Evolutionary conservation across 2,797 vertebrate genomes (phyloP), one percentile per base, ranked within the genome.

Genomic region (Eurystomus glaucurus): DNA sequence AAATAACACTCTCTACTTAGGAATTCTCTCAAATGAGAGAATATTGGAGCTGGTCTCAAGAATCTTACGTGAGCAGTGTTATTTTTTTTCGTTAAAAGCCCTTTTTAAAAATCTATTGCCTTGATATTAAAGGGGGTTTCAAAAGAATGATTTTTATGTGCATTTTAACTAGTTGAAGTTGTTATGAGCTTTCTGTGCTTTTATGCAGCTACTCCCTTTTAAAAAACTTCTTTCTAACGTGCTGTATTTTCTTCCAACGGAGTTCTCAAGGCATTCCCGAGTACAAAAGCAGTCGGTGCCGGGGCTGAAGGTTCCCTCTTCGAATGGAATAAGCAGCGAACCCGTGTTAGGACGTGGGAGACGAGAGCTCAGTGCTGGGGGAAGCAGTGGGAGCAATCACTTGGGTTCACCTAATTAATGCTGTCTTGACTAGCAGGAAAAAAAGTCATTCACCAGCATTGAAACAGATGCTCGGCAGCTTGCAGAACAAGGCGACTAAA

Each of bases 401-500:
- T 64, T 91, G 89, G 87, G 82, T 78, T 92, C 75, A 71, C 43
- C 65, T 95, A 55, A 95, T 95, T 94, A 86, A 87, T 93, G 80
- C 54, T 62, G 75, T 75, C 51, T 72, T 92, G 87, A 57, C 82
- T 88, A 55, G 54, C 58, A 90, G 52, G 87, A 57, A 31, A 58
- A 35, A 23, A 25, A 58, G 3, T 92, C 41, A 29, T 94, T 97
- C 82, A 74, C 78, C 79, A 82, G 72, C 80, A n/a, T 65, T 41
- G 85, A 91, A 97, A 78, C 90, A 94, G 89, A 96, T 90, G 82
- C 89, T 76, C 11, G 1, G 86, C 93, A 96, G 93, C 84, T 90
- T 97, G 96, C n/a, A 84, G 91, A 97, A 58, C 82, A 93, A 86
- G 86, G 82, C 45, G 0, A 81, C 93, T 97, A 95, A 97, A 95